Evolutionary conservation across 2,797 vertebrate genomes (phyloP).

Genomic region (Protonibea diacanthus): DNA sequence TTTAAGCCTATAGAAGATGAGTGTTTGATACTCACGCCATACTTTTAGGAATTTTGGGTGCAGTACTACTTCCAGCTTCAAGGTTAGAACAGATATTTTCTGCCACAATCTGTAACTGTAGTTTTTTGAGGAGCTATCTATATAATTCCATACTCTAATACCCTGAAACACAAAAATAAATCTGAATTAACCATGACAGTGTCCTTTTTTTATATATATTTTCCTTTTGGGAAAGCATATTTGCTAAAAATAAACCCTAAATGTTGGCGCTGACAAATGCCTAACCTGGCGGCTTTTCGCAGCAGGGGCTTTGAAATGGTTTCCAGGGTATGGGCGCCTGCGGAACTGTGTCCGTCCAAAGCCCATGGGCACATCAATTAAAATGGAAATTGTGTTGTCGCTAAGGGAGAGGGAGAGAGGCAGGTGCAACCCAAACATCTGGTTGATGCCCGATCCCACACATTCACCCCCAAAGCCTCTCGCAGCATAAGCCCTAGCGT

Average conservation of each 20-base stretch:
- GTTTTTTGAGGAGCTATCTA: slow-evolving; percentile 7
- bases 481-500: slow-evolving; percentile 62
- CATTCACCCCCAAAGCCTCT: slow-evolving; percentile 66
- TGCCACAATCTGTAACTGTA: not conserved
- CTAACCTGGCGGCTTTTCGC: slow-evolving; percentile 59
- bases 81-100: not conserved
- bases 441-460: slow-evolving; percentile 69
- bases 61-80: not conserved
- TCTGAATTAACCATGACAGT: slow-evolving; percentile 19
- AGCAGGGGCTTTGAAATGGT: slow-evolving; percentile 64
- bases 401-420: slow-evolving; percentile 57
- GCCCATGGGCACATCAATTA: slow-evolving; percentile 76
- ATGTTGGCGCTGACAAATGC: slow-evolving; percentile 55
- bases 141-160: not conserved
- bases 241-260: slow-evolving; percentile 64
- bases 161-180: slow-evolving; percentile 23
- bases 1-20: slow-evolving; percentile 2
- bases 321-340: slow-evolving; percentile 58
- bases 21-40: not conserved
- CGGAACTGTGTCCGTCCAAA: slow-evolving; percentile 68
- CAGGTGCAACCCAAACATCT: slow-evolving; percentile 81
- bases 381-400: slow-evolving; percentile 78
- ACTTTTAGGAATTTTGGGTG: not conserved
- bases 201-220: slow-evolving; percentile 30
- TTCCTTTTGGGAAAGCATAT: slow-evolving; percentile 38